Evolutionary conservation across 2,113 vertebrate species (phyloP), one percentile per base, ranked within the genome.

Genomic region (Dromas ardeola): DNA sequence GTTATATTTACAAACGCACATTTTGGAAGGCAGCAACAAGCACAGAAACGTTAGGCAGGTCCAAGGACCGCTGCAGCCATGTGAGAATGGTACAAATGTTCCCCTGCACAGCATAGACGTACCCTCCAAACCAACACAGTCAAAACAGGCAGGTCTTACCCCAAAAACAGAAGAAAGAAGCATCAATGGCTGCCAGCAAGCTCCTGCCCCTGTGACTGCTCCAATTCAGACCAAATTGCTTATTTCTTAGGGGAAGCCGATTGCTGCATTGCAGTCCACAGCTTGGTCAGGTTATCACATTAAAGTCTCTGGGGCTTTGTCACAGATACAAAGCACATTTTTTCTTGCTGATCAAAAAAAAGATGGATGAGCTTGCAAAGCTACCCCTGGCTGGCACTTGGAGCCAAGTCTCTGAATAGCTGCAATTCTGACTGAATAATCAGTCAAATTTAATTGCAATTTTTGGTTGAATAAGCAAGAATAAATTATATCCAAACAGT

Each of bases 401-500:
- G 67, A 95, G 56, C 83, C 83, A 59, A 76, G 43, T 13, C 52
- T 89, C 65, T 91, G 70, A 94, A 93, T 90, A 93, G 78, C 84
- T 89, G 91, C 73, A 84, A 53, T 84, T 96, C 72, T 55, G 73
- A 38, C 83, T 89, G 89, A 86, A 94, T 66, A 92, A 92, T 96
- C 73, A 87, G 70, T 93, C 65, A 82, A 80, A 88, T 91, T 78
- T 96, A 96, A 95, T 94, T 96, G 87, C 66, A 85, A 56, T 67
- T 89, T 95, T 86, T 61, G 81, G 84, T 93, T 94, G 93, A 93
- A 91, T 85, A 81, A 96, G 84, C 93, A 82, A 56, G 90, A 93
- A 79, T 76, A 65, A 96, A 94, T 91, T 65, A 76, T 11, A 18
- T 56, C 52, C 58, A 83, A 94, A 96, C 73, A 92, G 36, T n/a